Evolutionary conservation across 2,888 invertebrate genomes (phyloP), one percentile per base, ranked within the genome.

Genomic region (Epistrophe grossulariae): DNA sequence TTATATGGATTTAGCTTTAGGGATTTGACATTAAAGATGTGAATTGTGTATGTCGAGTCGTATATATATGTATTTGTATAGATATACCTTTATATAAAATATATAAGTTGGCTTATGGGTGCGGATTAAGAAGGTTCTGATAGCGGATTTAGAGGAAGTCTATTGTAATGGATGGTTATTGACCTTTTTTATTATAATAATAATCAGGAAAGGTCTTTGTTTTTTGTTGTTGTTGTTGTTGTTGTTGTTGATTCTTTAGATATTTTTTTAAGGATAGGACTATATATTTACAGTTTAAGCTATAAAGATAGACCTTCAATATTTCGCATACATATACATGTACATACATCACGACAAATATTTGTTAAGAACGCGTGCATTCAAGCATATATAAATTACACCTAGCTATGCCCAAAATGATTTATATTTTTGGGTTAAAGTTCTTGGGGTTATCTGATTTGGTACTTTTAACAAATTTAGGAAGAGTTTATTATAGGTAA

Each of bases 1-100:
- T 24, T 40, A 62, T 24, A 43, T 66, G 60, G 40, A 57, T 78
- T 73, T 71, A 38, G 70, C 57, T 80, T 80, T 60, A 60, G 73
- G 66, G 66, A 73, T 66, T 79, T 68, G 28, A 43, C 45, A 71
- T 64, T 64, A 71, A 79, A 64, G 71, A 72, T 55, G 71, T 43
- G 60, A 60, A 70, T 60, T 78, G 50, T 60, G 40, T 55, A 19
- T 35, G 35, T 77, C 24, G 7, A n/a, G 24, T 40, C 24, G 24
- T 13, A 11, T 31, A 24, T 24, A 11, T 19, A 31, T 8, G 8
- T 40, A 4, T 9, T 11, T 2, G 35, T 35, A 43, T 24, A 35
- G 35, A 7, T 40, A 24, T 40, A 40, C 0, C 0, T 57, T 19
- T 6, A 3, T 38, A 38, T 13, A 31, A 45, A 4, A 31, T 45